Base-by-base conservation (phyloP, 2,888 invertebrate species). In the Clunio marinus region DNA sequence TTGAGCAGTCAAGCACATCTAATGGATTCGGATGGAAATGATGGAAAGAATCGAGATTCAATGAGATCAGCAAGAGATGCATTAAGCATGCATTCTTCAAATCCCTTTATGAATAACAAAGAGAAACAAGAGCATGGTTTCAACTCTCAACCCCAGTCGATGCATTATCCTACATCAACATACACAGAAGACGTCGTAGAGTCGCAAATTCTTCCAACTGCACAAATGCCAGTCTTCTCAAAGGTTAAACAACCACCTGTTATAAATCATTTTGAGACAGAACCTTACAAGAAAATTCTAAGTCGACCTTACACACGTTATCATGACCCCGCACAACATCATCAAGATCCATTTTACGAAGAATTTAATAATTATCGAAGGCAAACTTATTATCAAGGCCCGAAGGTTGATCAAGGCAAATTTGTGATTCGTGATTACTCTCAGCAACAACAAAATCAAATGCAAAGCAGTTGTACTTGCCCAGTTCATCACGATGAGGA, bases 191-290 rank as follows among this genome's bases (percentile, higher is more conserved):
- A 73, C 68, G 59, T 70, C 4, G 71, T 72, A 15, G 70, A 72
- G 41, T 68, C 71, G 1, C 69, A 70, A 65, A 70, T 57, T 1
- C 69, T 71, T 28, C 73, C 72, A 37, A 62, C 17, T 7, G 57
- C 65, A 5, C 70, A 73, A 59, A 69, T 69, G 24, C 72, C 72
- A 24, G 69, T 71, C 1, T 71, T 73, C 68, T 37, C 63, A 1
- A 63, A 63, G 22, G 58, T 58, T 4, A 68, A 58, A 20, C 68
- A 57, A 20, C 28, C 46, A 28, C 68, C 68, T 2, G 55, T 58
- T 27, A 8, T 68, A 2, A 68, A 57, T 17, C 68, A 68, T 41
- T 41, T 68, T 10, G 68, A 68, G 24, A 41, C 58, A 17, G 68
- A 68, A 37, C 68, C 68, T 5, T 68, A 68, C 41, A 68, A 58